phyloP scores from a whole-genome alignment of 2,797 vertebrate species.

The Eulemur rubriventer region DNA sequence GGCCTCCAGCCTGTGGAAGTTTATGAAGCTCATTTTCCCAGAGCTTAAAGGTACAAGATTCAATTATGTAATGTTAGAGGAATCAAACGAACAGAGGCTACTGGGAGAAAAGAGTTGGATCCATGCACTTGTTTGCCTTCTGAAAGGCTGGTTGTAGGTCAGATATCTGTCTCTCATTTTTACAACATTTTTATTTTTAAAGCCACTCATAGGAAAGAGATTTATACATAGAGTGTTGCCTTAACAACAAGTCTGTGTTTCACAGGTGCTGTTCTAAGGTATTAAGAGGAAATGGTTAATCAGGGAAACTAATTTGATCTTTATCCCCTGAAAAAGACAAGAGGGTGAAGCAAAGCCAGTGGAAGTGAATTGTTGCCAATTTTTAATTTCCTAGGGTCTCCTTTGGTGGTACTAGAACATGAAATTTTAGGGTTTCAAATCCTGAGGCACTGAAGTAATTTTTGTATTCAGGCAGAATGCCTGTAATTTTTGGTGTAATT shows the following conservation, averaged over 20 bases:
- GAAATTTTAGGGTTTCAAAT: slow-evolving; percentile 39
- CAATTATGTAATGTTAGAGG: slow-evolving; percentile 11
- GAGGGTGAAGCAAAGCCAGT: slow-evolving; percentile 48
- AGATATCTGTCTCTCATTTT: slow-evolving; percentile 37
- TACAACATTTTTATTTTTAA: slow-evolving; percentile 52
- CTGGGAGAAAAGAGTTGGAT: background rate
- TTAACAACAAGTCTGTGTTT: slow-evolving; percentile 36
- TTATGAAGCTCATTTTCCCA: slow-evolving; percentile 43
- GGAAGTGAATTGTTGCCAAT: background rate
- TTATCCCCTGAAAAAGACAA: background rate
- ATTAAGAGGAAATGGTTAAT: slow-evolving; percentile 56
- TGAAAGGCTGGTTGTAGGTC: background rate
- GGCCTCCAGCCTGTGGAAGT: background rate
- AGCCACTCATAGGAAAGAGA: background rate
- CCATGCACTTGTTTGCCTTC: background rate
- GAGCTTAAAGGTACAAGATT: slow-evolving; percentile 36
- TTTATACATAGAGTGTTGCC: slow-evolving; percentile 11
- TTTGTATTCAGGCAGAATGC: slow-evolving; percentile 50
- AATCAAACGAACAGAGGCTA: slow-evolving; percentile 4
- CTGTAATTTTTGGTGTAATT: slow-evolving; percentile 68
- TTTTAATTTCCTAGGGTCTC: slow-evolving; percentile 49
- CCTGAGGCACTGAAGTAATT: background rate
- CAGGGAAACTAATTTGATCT: background rate
- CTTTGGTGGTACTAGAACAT: slow-evolving; percentile 12
- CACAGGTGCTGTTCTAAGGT: background rate